phyloP scores from a whole-genome alignment of 2,113 vertebrate genomes.

The Callospermophilus lateralis region DNA sequence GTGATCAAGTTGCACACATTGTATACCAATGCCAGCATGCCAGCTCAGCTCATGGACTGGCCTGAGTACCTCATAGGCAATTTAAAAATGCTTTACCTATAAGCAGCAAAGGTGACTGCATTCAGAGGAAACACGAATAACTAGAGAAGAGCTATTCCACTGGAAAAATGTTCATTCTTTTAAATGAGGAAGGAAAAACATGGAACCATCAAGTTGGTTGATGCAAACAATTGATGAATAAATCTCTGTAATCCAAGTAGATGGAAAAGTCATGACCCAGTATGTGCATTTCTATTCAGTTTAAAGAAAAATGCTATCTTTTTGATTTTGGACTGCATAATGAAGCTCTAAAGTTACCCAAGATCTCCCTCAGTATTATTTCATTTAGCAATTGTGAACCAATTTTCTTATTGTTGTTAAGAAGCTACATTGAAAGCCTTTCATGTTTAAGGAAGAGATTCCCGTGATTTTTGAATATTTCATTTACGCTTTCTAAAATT shows the following conservation, averaged over 20 bases:
- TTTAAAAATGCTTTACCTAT: background rate
- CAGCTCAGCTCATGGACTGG: slow-evolving; percentile 87
- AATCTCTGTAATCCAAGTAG: slow-evolving; percentile 90
- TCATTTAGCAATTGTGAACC: slow-evolving; percentile 87
- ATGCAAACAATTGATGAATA: slow-evolving; percentile 91
- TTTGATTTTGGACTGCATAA: slow-evolving; percentile 94
- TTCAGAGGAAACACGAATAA: background rate
- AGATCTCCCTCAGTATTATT: slow-evolving; percentile 92
- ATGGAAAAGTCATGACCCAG: slow-evolving; percentile 93
- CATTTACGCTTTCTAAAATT: background rate
- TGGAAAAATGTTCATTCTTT: slow-evolving; percentile 90
- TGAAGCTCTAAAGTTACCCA: slow-evolving; percentile 93
- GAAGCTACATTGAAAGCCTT: background rate
- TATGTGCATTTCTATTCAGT: slow-evolving; percentile 88
- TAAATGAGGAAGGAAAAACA: slow-evolving; percentile 91
- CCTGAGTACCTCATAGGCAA: slow-evolving; percentile 91
- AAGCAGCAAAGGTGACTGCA: background rate
- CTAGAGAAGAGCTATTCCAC: slow-evolving; percentile 92
- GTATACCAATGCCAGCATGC: slow-evolving; percentile 88
- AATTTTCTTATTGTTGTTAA: background rate
- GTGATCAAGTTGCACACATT: slow-evolving; percentile 86
- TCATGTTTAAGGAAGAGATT: background rate
- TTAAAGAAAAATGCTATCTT: slow-evolving; percentile 89
- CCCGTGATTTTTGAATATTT: background rate
- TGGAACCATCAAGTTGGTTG: slow-evolving; percentile 89